Evolutionary conservation across 2,797 vertebrate genomes (phyloP).

Genomic region (Gymnocypris eckloni): DNA sequence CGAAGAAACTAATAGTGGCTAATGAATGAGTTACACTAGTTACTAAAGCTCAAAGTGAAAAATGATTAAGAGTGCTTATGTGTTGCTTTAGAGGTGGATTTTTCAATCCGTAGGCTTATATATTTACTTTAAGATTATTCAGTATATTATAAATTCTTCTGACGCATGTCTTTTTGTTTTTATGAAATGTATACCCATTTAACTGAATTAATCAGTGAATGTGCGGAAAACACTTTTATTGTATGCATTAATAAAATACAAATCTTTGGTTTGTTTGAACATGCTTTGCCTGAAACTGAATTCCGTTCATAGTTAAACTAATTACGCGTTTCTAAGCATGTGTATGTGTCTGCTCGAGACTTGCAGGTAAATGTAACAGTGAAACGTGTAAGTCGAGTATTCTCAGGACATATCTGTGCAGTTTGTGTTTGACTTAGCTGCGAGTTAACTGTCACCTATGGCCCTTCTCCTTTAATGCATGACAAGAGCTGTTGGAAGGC

Average conservation of each 20-base stretch:
- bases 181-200: background rate
- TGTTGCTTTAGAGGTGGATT: background rate
- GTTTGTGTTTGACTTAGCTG: constrained; percentile 43
- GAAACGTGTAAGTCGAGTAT: background rate
- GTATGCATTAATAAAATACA: background rate
- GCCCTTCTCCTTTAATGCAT: constrained; percentile 10
- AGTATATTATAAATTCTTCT: background rate
- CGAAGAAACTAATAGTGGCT: background rate
- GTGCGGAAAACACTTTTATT: background rate
- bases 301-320: background rate
- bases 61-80: no score
- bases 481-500: constrained; percentile 24
- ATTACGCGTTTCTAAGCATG: background rate
- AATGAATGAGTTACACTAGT: background rate
- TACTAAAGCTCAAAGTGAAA: background rate
- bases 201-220: background rate
- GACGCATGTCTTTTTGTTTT: background rate
- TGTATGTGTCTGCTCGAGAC: no score
- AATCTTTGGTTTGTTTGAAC: background rate
- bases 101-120: background rate
- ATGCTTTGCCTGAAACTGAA: background rate
- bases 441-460: constrained; percentile 41
- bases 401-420: constrained; percentile 3
- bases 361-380: background rate
- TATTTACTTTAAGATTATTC: background rate